phyloP scores from a whole-genome alignment of 2,888 invertebrate genomes.

The Pycnomerus fuliginosus region DNA sequence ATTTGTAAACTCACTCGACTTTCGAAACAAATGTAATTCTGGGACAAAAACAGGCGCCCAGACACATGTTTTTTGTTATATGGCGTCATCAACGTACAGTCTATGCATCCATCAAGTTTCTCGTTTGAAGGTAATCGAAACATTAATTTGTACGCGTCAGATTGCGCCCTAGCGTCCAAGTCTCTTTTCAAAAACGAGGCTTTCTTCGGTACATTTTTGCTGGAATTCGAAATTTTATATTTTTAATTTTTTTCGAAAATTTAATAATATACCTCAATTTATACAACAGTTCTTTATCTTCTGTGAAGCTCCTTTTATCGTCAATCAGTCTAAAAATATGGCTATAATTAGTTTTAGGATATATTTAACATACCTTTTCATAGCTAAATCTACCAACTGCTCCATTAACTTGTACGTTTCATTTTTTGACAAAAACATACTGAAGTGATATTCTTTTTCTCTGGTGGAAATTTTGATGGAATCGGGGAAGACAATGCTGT shows the following conservation, averaged over 20 bases:
- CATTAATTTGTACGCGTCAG: conserved; percentile 83
- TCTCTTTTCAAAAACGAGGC: conserved; percentile 92
- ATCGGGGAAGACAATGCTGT: conserved; percentile 78
- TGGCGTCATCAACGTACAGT: conserved; percentile 91
- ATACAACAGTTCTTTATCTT: conserved; percentile 80
- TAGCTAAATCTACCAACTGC: conserved; percentile 94
- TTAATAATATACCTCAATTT: conserved; percentile 65
- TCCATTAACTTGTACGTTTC: conserved; percentile 93
- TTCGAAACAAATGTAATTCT: conserved; percentile 94
- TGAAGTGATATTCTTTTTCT: conserved; percentile 86
- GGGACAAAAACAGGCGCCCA: conserved; percentile 88
- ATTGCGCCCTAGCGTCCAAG: conserved; percentile 90
- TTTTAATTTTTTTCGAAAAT: conserved; percentile 2
- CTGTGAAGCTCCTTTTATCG: conserved; percentile 87
- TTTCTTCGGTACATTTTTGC: conserved; percentile 86
- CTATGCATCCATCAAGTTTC: conserved; percentile 92
- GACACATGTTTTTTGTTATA: conserved; percentile 87
- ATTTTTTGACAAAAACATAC: conserved; percentile 82
- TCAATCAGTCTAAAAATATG: conserved; percentile 82
- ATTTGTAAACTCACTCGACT: conserved; percentile 73
- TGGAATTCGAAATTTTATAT: conserved; percentile 40
- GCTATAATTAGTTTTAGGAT: too few species aligned
- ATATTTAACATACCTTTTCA: too few species aligned
- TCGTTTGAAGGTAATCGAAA: conserved; percentile 86
- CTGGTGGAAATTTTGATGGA: conserved; percentile 84